These are phyloP conservation scores for Trissoscelio sp. DNA, from an alignment of 2,888 invertebrate species.

Conservation along the genomic window DNA sequence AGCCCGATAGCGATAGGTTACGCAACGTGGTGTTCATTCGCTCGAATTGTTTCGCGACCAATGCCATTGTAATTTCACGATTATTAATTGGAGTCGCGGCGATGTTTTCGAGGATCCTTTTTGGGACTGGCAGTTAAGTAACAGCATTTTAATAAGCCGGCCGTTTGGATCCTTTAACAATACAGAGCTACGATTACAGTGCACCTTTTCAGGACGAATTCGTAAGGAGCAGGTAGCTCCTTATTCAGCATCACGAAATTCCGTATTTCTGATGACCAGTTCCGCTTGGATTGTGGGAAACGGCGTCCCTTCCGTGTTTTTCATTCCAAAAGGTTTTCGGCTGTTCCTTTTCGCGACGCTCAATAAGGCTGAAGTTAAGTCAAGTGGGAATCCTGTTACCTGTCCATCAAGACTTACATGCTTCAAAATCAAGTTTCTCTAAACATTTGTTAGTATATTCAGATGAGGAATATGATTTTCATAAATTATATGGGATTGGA, in stretches of 20 bases:
- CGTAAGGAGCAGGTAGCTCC: constrained; percentile 49
- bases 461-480: too few species aligned
- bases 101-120: constrained; percentile 1
- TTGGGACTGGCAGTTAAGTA: constrained; percentile 37
- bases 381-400: constrained; percentile 16
- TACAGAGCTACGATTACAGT: constrained; percentile 23
- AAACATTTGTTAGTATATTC: neutral
- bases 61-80: constrained; percentile 14
- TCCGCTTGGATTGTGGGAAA: constrained; percentile 8
- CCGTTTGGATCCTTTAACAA: constrained; percentile 35
- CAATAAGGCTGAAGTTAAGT: neutral
- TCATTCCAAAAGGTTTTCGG: neutral
- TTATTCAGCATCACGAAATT: constrained; percentile 34
- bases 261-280: constrained; percentile 3
- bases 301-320: neutral
- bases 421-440: too few species aligned
- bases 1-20: constrained; percentile 7
- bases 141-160: constrained; percentile 72
- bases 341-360: neutral
- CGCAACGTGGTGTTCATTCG: constrained; percentile 12
- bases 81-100: constrained; percentile 24
- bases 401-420: constrained; percentile 22
- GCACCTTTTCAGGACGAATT: constrained; percentile 16
- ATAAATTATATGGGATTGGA: too few species aligned
- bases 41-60: constrained; percentile 1